Conservation (phyloP, 2,888 invertebrate genomes). For the Gari tellinella region DNA sequence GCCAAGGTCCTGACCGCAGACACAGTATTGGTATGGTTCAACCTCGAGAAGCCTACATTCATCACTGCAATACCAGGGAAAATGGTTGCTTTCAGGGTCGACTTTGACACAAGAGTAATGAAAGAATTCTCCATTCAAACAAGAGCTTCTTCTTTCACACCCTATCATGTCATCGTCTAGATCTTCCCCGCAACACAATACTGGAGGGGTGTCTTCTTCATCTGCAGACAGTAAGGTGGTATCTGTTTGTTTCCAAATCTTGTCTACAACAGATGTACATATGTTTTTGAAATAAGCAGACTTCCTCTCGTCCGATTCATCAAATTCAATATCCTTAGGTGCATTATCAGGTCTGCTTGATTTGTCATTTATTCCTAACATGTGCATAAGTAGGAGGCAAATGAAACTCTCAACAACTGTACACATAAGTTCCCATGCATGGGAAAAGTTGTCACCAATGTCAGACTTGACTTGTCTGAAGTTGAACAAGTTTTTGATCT, state of each 20-base stretch:
- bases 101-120: conserved; percentile 32
- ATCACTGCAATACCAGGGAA: conserved; percentile 24
- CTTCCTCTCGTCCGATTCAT: conserved; percentile 3
- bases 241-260: conserved; percentile 26
- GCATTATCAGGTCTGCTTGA: conserved; percentile 22
- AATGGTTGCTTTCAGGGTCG: conserved; percentile 14
- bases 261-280: conserved; percentile 13
- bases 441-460: conserved; percentile 45
- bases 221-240: conserved; percentile 12
- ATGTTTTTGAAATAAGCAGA: conserved; percentile 19
- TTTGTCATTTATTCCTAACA: conserved; percentile 1
- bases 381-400: conserved; percentile 3
- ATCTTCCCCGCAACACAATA: conserved; percentile 36
- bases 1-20: conserved; percentile 40
- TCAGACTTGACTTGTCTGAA: conserved; percentile 45
- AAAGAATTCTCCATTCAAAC: conserved; percentile 38
- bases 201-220: background rate
- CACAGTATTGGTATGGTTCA: conserved; percentile 32
- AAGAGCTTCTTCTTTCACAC: conserved; percentile 19
- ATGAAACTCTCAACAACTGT: conserved; percentile 24
- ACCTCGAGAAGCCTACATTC: conserved; percentile 17
- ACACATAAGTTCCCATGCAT: conserved; percentile 57
- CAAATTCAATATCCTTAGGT: conserved; percentile 23
- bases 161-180: conserved; percentile 21
- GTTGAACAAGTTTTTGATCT: conserved; percentile 40